Evolutionary conservation across 1,140 invertebrate genomes (phyloP).

Genomic region (Schlechtendalia chinensis): DNA sequence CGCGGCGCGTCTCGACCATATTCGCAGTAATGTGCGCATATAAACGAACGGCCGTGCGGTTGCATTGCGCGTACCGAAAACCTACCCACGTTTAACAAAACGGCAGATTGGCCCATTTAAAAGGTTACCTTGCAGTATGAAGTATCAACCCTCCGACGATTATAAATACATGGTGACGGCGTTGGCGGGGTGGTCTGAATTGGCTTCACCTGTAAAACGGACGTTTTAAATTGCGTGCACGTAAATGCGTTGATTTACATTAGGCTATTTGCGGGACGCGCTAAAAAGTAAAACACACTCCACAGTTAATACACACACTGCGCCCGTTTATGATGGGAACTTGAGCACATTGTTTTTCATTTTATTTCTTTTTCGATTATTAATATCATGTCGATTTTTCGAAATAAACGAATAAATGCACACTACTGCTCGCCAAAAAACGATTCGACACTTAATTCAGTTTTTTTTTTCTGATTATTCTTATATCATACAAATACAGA

Average conservation of each 20-base stretch:
- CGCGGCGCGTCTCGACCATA: background rate
- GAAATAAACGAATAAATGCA: too few relatives aligned
- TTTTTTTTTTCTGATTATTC: too few relatives aligned
- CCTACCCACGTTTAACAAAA: background rate
- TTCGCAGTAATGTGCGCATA: background rate
- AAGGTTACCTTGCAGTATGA: background rate
- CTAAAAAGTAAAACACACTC: background rate
- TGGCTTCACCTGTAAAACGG: background rate
- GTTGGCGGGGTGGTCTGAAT: constrained; percentile 7
- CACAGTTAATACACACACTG: background rate
- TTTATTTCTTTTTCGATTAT: too few relatives aligned
- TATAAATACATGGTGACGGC: background rate
- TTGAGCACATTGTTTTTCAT: too few relatives aligned
- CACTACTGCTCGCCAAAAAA: too few relatives aligned
- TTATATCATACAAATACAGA: too few relatives aligned
- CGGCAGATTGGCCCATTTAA: constrained; percentile 2
- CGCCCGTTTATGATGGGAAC: too few relatives aligned
- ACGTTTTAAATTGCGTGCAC: constrained; percentile 1
- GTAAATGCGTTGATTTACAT: constrained; percentile 14
- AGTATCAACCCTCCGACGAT: background rate
- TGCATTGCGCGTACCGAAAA: background rate
- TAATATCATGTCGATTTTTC: too few relatives aligned
- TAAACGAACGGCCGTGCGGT: too few relatives aligned
- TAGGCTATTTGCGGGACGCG: background rate
- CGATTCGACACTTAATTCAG: too few relatives aligned